phyloP scores from a whole-genome alignment of 2,113 vertebrate species.

The Pedetes capensis region DNA sequence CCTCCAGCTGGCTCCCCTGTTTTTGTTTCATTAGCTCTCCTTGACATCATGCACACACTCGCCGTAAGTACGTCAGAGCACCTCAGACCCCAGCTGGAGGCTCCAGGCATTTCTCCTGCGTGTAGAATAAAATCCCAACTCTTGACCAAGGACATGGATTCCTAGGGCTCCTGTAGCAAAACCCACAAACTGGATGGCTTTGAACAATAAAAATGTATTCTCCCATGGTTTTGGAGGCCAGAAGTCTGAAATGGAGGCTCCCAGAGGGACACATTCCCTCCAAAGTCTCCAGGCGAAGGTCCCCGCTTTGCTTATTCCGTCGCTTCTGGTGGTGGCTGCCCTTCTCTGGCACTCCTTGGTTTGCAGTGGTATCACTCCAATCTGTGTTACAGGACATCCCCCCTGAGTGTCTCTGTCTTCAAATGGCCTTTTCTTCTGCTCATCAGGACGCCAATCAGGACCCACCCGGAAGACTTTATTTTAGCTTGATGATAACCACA shows the following conservation, averaged over 20 bases:
- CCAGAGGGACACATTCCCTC: fast-evolving
- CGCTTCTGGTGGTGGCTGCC: no score
- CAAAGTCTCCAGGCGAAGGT: neutral
- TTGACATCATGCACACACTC: neutral
- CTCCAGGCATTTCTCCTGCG: neutral
- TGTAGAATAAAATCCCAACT: neutral
- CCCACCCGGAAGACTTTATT: no score
- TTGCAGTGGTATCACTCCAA: neutral
- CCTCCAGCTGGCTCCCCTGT: neutral
- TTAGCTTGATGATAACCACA: no score
- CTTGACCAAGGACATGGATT: neutral
- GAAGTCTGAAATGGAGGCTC: neutral
- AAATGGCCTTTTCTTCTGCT: neutral
- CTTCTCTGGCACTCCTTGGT: neutral
- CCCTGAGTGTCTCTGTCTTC: neutral
- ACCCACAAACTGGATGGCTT: neutral
- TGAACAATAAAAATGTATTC: neutral
- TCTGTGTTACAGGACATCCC: neutral
- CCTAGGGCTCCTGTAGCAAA: neutral
- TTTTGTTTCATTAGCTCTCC: neutral
- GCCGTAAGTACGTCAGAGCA: neutral
- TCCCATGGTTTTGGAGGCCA: neutral
- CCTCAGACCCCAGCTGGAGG: neutral
- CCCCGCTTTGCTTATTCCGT: neutral
- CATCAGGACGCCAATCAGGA: neutral